A percentile compares a stretch with the other conserved stretches of the same genome.
Evolutionary conservation across 2,888 invertebrate genomes (phyloP).

Genomic region (Heliconius ismenius): DNA sequence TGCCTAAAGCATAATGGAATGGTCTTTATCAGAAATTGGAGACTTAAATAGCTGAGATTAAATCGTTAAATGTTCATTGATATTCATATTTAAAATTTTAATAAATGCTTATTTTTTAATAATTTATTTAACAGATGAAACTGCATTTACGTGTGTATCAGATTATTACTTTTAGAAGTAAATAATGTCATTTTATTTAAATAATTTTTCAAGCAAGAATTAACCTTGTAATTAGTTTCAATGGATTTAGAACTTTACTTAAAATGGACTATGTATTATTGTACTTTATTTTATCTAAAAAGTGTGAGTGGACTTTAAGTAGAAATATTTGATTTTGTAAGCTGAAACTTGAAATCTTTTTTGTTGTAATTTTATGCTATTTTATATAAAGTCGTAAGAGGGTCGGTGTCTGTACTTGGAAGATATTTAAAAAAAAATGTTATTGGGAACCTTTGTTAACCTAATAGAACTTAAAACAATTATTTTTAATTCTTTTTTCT

Average conservation of each 20-base stretch:
- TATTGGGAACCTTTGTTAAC: too few species aligned
- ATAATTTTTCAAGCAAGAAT: neutral
- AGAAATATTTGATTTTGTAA: neutral
- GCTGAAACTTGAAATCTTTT: neutral
- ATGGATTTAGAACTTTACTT: neutral
- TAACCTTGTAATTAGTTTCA: neutral
- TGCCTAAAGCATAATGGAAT: neutral
- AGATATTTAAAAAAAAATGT: too few species aligned
- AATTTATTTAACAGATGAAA: neutral
- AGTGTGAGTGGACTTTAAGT: neutral
- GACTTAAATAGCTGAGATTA: neutral
- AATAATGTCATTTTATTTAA: conserved; percentile 7
- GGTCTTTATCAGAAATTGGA: neutral
- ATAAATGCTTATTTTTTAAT: conserved; percentile 9
- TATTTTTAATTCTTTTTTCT: too few species aligned
- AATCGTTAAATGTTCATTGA: neutral
- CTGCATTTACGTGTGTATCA: conserved; percentile 13
- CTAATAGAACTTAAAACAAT: too few species aligned
- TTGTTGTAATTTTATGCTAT: neutral
- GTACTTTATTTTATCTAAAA: too few species aligned
- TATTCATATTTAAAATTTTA: neutral
- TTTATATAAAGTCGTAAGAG: neutral
- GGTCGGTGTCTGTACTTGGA: too few species aligned
- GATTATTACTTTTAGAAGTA: neutral
- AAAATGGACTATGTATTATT: neutral